These are phyloP conservation scores for Bos taurus DNA, from an alignment of 2,113 vertebrate genomes.

Conservation along the genomic window ARS-UCD2.0 NC_037333.1:86207001-86207500, in stretches of 20 bases:
- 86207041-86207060: not conserved
- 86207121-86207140: not conserved
- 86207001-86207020: not conserved
- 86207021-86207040: not conserved
- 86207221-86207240: not conserved
- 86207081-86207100: not conserved
- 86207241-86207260: not conserved
- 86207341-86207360: not conserved
- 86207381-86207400: not conserved
- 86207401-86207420: not conserved
- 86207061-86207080: not conserved
- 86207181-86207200: not conserved
- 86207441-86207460: not conserved
- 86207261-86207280: not conserved
- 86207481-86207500: slow-evolving; percentile 88
- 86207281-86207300: not conserved
- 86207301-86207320: not conserved
- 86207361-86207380: not conserved
- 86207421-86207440: not conserved
- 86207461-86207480: slow-evolving; percentile 81
- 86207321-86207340: not conserved
- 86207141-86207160: not conserved
- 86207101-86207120: not conserved
- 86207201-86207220: too few species aligned
- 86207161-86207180: not conserved